Percentiles rank a stretch among this genome's conserved stretches.
Evolutionary conservation across 2,888 invertebrate species (phyloP).

Genomic region (Troides aeacus): DNA sequence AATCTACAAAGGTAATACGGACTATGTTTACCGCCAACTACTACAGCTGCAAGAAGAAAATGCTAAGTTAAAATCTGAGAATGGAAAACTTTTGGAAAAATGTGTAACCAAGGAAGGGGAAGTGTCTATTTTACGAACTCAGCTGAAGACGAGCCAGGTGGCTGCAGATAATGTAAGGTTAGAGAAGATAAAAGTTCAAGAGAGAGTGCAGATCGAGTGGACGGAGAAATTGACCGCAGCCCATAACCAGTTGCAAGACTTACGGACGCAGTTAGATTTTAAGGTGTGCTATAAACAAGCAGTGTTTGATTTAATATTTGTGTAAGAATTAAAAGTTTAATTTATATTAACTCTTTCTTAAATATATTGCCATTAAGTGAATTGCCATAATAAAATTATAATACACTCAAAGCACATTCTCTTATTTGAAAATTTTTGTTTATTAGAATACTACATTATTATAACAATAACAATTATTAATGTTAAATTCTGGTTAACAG

Average conservation of each 20-base stretch:
- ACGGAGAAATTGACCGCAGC: constrained; percentile 64
- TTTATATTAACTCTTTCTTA: too few relatives aligned
- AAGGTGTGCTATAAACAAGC: constrained; percentile 58
- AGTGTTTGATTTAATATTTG: too few relatives aligned
- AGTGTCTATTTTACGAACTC: constrained; percentile 76
- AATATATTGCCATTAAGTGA: too few relatives aligned
- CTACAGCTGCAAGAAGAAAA: constrained; percentile 66
- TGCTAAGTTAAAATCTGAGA: constrained; percentile 65
- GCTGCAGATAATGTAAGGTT: constrained; percentile 67
- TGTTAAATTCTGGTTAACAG: too few relatives aligned
- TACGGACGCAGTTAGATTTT: constrained; percentile 78
- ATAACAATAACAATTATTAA: too few relatives aligned
- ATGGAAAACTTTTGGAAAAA: constrained; percentile 69
- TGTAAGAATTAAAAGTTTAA: too few relatives aligned
- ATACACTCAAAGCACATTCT: too few relatives aligned
- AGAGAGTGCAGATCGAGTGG: constrained; percentile 75
- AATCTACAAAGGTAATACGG: constrained; percentile 54
- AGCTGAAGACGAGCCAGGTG: constrained; percentile 70
- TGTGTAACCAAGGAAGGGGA: constrained; percentile 80
- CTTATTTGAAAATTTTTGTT: too few relatives aligned
- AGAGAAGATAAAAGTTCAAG: constrained; percentile 67
- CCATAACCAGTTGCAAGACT: constrained; percentile 65
- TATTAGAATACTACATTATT: too few relatives aligned
- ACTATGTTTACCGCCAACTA: constrained; percentile 58
- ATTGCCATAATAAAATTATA: too few relatives aligned